Base-by-base conservation (phyloP, 2,113 vertebrate species). In the Cacatua alba region DNA sequence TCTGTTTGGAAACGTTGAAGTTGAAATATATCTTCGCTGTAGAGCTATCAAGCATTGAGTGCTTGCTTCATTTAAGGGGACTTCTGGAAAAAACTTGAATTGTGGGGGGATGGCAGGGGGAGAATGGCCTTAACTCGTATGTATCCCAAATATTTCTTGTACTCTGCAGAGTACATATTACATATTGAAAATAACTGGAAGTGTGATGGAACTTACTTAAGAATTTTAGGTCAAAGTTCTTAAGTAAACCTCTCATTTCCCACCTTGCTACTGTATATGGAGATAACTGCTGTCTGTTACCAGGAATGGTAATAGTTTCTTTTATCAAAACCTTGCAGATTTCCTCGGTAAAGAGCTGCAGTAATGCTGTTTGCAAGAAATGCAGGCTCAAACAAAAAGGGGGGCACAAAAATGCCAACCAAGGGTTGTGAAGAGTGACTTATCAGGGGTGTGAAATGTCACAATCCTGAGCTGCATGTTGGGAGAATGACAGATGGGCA, bases 181-280 rank as follows among this genome's bases (percentile, higher is more conserved):
- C 41, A 41, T 41, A 41, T 29, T 92, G 71, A 82, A 93, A 88
- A 80, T 46, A 94, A 69, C 35, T 68, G 43, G 11, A 87, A 93
- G n/a, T 33, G 57, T 41, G 57, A 67, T 17, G 52, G 41, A 81
- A 57, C 10, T 69, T 69, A 9, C 10, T 69, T 64, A 9, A 12
- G n/a, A 70, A 84, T 52, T 89, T 53, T 44, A 70, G 37, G 26
- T 75, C 12, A 17, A 49, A 82, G 16, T 52, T 94, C 60, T 90
- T 90, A 11, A 1, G 17, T 39, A 60, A 76, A 74, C 14, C 29
- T 59, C 24, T 71, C 3, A 1, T 67, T 85, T 79, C 25, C 43
- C 11, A 67, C 29, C 16, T 82, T 82, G 43, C 31, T 90, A 8
- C 28, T 25, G 19, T 33, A 10, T 37, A 35, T 52, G 65, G 65